Percentiles rank a stretch among this genome's conserved stretches.
Evolutionary conservation across 1,140 invertebrate species (phyloP).

Genomic region (Diorhabda carinulata): DNA sequence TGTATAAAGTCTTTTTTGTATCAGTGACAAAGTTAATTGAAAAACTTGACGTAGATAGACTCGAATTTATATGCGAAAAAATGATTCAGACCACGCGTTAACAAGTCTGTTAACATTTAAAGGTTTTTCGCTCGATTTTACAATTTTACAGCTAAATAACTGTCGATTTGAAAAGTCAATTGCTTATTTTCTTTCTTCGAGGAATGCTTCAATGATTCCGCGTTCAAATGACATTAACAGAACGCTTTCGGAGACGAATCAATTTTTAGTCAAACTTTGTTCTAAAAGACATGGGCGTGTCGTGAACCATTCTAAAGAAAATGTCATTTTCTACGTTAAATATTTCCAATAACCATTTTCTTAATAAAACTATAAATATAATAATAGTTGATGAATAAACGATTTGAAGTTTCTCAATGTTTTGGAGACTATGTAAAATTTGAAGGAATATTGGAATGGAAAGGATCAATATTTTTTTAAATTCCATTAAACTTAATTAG

Average conservation of each 20-base stretch:
- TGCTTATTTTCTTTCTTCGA: slow-evolving; percentile 35
- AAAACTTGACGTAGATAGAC: too few relatives aligned
- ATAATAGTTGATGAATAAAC: too few relatives aligned
- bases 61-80: neutral
- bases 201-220: slow-evolving; percentile 33
- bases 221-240: slow-evolving; percentile 39
- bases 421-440: too few relatives aligned
- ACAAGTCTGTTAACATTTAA: slow-evolving; percentile 29
- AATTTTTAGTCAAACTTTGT: slow-evolving; percentile 18
- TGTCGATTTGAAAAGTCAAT: slow-evolving; percentile 39
- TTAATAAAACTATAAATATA: too few relatives aligned
- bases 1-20: too few relatives aligned
- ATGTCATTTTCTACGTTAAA: too few relatives aligned
- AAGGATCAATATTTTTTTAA: too few relatives aligned
- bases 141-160: slow-evolving; percentile 31
- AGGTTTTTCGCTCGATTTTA: slow-evolving; percentile 21
- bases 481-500: too few relatives aligned
- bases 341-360: too few relatives aligned
- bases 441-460: too few relatives aligned
- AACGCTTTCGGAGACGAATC: slow-evolving; percentile 30
- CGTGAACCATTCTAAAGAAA: neutral
- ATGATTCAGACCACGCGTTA: slow-evolving; percentile 14
- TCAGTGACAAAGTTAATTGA: too few relatives aligned
- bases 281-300: neutral
- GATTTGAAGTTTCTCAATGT: too few relatives aligned